phyloP scores from a whole-genome alignment of 1,140 invertebrate species.

The Hycleus phaleratus region DNA sequence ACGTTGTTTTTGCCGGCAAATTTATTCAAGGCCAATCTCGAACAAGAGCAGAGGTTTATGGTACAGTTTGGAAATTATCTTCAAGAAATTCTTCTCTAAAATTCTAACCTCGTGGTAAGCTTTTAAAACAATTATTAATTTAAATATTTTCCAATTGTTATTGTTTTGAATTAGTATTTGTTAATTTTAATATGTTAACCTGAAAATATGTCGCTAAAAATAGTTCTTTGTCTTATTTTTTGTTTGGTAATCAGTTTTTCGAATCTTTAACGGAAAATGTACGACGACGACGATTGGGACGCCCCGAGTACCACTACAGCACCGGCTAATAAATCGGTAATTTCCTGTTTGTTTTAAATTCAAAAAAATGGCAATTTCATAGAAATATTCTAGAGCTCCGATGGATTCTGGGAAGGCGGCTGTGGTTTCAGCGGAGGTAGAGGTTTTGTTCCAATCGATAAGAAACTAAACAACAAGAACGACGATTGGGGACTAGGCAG shows the following conservation, averaged over 20 bases:
- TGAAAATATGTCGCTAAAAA: not conserved
- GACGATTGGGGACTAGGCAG: slow-evolving; percentile 11
- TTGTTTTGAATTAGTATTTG: too few species aligned
- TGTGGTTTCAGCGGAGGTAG: slow-evolving; percentile 27
- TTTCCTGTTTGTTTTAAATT: not conserved
- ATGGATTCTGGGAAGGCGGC: slow-evolving; percentile 24
- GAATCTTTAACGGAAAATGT: not conserved
- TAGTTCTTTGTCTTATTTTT: not conserved
- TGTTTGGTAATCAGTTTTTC: not conserved
- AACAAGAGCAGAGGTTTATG: too few species aligned
- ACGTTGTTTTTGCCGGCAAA: too few species aligned
- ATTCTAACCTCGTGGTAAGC: too few species aligned
- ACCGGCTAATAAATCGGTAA: not conserved
- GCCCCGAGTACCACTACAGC: not conserved
- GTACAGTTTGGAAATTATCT: too few species aligned
- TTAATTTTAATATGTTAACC: not conserved
- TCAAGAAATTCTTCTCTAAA: too few species aligned
- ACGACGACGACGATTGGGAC: slow-evolving; percentile 9
- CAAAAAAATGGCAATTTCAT: not conserved
- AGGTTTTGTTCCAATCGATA: slow-evolving; percentile 24
- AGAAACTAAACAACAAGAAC: not conserved
- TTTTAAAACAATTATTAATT: too few species aligned
- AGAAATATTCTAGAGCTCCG: slow-evolving; percentile 1
- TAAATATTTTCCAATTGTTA: too few species aligned
- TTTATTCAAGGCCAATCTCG: too few species aligned